Conservation (phyloP, 2,113 vertebrate genomes). For the Dipodomys stephensi region DNA sequence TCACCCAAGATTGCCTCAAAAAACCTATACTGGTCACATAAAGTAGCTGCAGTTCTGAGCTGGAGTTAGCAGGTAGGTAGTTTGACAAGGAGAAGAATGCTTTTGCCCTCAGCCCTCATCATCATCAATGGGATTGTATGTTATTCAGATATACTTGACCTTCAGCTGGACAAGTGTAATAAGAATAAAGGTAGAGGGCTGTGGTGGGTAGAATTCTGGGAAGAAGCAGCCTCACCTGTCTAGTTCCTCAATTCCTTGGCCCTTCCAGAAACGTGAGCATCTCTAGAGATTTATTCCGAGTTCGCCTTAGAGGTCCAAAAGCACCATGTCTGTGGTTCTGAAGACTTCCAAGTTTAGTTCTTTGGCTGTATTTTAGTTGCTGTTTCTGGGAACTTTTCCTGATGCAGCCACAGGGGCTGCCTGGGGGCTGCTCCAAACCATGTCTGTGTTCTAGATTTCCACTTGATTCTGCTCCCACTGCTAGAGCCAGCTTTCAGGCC, state of each 20-base stretch:
- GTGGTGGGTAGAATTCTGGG: background rate
- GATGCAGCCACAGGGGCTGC: background rate
- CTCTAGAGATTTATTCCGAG: background rate
- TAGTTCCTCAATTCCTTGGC: background rate
- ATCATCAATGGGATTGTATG: background rate
- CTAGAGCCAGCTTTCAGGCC: background rate
- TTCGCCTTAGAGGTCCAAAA: conserved; percentile 13
- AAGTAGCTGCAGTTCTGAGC: background rate
- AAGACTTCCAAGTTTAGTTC: background rate
- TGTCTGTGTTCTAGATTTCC: background rate
- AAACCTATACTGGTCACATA: background rate
- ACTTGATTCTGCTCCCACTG: background rate
- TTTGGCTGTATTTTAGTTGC: background rate
- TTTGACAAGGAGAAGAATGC: background rate
- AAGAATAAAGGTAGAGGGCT: background rate
- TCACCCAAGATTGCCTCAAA: background rate
- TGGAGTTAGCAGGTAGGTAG: background rate
- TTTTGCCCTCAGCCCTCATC: background rate
- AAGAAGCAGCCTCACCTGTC: background rate
- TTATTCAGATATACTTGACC: conserved; percentile 8
- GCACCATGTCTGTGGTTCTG: background rate
- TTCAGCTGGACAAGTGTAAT: background rate
- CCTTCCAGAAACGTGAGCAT: background rate
- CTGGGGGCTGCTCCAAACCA: background rate
- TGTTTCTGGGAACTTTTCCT: background rate